These are phyloP conservation scores for Vulpes ferrilata DNA, from an alignment of 2,113 vertebrate species.

Conservation along the genomic window DNA sequence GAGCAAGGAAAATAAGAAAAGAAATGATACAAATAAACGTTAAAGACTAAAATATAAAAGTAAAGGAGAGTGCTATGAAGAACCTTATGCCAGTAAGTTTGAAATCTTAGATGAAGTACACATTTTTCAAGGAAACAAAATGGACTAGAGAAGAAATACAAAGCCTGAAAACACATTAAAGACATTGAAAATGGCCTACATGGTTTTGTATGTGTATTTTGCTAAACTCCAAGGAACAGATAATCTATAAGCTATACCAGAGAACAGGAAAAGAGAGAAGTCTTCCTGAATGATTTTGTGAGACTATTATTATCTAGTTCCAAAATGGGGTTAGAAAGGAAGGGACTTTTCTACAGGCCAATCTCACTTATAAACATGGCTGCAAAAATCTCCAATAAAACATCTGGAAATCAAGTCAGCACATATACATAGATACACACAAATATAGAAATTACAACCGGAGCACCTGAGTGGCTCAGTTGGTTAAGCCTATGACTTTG, in stretches of 20 bases:
- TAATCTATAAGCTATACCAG: slow-evolving; percentile 23
- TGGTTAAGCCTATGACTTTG: background rate
- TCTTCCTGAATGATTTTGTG: slow-evolving; percentile 42
- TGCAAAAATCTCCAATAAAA: slow-evolving; percentile 48
- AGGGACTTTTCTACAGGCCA: background rate
- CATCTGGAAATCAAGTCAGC: slow-evolving; percentile 42
- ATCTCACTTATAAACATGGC: slow-evolving; percentile 31
- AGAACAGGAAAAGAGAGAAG: background rate
- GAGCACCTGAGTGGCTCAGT: background rate
- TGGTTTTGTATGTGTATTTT: slow-evolving; percentile 39
- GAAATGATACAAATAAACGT: slow-evolving; percentile 17
- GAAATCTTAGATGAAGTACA: slow-evolving; percentile 3
- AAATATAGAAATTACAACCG: background rate
- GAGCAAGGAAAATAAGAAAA: background rate
- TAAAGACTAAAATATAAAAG: slow-evolving; percentile 41
- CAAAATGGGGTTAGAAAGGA: background rate
- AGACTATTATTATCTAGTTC: background rate
- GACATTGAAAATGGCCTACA: background rate
- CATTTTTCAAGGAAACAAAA: slow-evolving; percentile 43
- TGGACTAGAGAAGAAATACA: slow-evolving; percentile 13
- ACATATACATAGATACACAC: background rate
- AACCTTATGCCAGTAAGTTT: slow-evolving; percentile 41
- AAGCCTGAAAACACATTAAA: background rate
- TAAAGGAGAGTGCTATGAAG: background rate
- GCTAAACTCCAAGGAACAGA: background rate